Conservation (phyloP, 2,113 vertebrate species). For the Empidonax traillii region DNA sequence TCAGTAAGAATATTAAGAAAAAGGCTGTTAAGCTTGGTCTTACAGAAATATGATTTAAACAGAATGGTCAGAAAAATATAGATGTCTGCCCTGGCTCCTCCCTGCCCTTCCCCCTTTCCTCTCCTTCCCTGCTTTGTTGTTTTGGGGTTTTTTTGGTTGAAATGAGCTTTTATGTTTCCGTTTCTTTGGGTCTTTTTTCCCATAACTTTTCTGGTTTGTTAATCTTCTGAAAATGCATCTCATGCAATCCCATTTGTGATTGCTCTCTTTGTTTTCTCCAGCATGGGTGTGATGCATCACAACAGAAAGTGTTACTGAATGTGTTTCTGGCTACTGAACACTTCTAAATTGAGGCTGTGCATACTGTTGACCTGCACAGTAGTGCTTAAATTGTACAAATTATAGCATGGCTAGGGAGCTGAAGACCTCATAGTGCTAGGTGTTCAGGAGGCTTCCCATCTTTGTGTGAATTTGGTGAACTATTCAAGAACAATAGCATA, state of each 20-base stretch:
- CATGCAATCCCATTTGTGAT: neutral
- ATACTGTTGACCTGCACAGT: neutral
- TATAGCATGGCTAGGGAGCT: neutral
- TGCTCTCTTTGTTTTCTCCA: fast-evolving
- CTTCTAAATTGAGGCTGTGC: neutral
- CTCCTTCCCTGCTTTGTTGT: fast-evolving
- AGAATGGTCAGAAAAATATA: neutral
- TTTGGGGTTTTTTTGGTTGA: neutral
- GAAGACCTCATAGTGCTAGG: neutral
- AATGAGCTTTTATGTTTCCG: neutral
- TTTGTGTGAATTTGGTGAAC: neutral
- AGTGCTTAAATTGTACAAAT: neutral
- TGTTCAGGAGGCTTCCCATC: neutral
- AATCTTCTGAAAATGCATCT: neutral
- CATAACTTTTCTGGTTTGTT: neutral
- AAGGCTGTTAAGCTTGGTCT: neutral
- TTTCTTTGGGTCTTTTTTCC: neutral
- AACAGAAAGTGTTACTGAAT: neutral
- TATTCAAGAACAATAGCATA: neutral
- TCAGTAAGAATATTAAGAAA: neutral
- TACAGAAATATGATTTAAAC: neutral
- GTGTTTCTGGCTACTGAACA: neutral
- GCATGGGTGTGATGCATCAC: neutral
- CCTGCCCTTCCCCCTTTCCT: neutral
- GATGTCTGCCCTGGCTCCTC: too few species aligned